Evolutionary conservation across 2,113 vertebrate species (phyloP).

Genomic region (Oryzias celebensis): DNA sequence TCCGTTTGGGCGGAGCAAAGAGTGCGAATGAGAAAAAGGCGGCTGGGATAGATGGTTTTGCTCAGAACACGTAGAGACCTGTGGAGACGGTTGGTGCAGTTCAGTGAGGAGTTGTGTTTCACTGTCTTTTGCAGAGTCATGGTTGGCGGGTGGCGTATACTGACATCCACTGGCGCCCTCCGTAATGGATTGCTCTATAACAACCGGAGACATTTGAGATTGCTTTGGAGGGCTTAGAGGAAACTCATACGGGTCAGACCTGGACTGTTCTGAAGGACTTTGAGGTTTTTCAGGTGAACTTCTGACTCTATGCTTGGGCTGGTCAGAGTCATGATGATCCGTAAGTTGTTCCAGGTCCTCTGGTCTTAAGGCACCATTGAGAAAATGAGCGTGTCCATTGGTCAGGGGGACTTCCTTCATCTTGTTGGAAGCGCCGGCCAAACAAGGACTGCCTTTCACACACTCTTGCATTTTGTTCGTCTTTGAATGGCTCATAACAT

Average conservation of each 20-base stretch:
- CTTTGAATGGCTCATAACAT: constrained; percentile 71
- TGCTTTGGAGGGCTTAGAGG: constrained; percentile 64
- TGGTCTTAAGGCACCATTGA: constrained; percentile 95
- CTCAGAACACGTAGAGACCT: constrained; percentile 21
- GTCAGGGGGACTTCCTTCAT: constrained; percentile 77
- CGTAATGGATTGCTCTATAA: constrained; percentile 21
- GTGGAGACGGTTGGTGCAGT: constrained; percentile 11
- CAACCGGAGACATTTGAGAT: constrained; percentile 13
- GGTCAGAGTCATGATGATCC: constrained; percentile 45
- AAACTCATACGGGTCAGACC: constrained; percentile 61
- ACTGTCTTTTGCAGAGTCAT: constrained; percentile 35
- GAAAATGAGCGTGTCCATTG: constrained; percentile 83
- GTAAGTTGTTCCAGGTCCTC: constrained; percentile 75
- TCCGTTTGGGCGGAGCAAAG: constrained; percentile 87
- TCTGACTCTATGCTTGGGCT: constrained; percentile 26
- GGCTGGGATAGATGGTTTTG: constrained; percentile 24
- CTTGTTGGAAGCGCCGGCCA: constrained; percentile 48
- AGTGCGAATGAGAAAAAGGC: constrained; percentile 57
- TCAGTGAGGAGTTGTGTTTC: constrained; percentile 20
- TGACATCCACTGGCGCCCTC: constrained; percentile 21
- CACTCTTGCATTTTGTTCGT: constrained; percentile 78
- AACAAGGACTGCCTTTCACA: constrained; percentile 52
- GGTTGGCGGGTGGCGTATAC: constrained; percentile 38
- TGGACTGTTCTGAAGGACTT: constrained; percentile 36
- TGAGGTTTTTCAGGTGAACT: constrained; percentile 40